Conservation (phyloP, 2,113 vertebrate species). For the Xenus cinereus region DNA sequence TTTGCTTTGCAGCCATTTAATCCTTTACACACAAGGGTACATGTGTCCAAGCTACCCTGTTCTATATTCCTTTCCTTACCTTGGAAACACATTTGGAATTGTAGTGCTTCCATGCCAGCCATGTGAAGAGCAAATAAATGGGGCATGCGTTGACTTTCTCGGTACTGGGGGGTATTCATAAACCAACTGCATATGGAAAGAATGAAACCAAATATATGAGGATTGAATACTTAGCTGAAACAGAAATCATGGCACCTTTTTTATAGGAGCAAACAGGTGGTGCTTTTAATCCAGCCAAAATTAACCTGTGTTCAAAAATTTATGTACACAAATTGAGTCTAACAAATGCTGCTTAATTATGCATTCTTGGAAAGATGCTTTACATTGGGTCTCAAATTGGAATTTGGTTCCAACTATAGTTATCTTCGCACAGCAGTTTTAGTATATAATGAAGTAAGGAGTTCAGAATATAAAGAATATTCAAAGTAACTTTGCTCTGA, state of each 20-base stretch:
- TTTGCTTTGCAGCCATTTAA: neutral
- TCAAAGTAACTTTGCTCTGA: neutral
- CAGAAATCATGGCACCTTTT: constrained; percentile 6
- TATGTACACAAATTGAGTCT: constrained; percentile 25
- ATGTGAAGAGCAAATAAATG: neutral
- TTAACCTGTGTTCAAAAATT: constrained; percentile 65
- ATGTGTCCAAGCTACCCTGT: neutral
- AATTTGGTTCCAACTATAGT: constrained; percentile 38
- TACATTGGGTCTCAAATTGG: constrained; percentile 24
- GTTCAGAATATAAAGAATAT: constrained; percentile 12
- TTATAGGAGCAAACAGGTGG: constrained; percentile 65
- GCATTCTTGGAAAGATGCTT: constrained; percentile 53
- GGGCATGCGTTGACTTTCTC: neutral
- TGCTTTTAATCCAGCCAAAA: constrained; percentile 70
- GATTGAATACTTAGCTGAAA: constrained; percentile 30
- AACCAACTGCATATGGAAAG: constrained; percentile 1
- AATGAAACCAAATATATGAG: neutral
- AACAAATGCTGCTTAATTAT: constrained; percentile 68
- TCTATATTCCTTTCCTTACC: neutral
- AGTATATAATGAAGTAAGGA: neutral
- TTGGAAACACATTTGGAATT: neutral
- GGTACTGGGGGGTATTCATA: neutral
- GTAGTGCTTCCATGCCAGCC: neutral
- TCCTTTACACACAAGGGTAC: neutral
- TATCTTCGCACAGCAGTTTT: constrained; percentile 54